Conservation (phyloP, 2,888 invertebrate species). For the Willowsia nigromaculata region DNA sequence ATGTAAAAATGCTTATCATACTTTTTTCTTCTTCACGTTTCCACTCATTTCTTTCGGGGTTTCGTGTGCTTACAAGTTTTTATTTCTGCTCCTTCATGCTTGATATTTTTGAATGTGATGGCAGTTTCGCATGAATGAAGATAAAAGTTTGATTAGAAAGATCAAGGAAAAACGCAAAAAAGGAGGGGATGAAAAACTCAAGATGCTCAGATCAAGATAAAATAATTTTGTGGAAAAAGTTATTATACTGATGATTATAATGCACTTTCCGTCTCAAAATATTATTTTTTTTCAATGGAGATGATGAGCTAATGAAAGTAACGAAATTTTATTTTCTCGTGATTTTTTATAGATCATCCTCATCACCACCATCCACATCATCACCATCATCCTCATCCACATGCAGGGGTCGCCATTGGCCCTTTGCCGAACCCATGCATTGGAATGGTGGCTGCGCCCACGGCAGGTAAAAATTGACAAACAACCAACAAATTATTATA, state of each 20-base stretch:
- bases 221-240: neutral
- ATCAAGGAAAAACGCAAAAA: no score
- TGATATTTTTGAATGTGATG: neutral
- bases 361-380: constrained; percentile 61
- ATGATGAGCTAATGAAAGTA: neutral
- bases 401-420: constrained; percentile 72
- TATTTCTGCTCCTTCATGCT: neutral
- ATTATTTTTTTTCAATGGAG: neutral
- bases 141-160: neutral
- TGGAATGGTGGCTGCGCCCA: constrained; percentile 76
- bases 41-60: neutral
- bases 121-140: neutral
- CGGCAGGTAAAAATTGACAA: constrained; percentile 67
- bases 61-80: neutral
- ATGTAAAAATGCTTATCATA: neutral
- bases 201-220: neutral
- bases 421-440: constrained; percentile 74
- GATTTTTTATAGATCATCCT: constrained; percentile 74
- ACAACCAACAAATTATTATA: neutral
- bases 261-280: neutral
- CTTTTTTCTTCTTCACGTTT: neutral
- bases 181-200: neutral
- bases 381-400: constrained; percentile 66
- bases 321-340: neutral
- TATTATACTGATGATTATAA: neutral